Conservation (phyloP, 2,797 vertebrate species). For the Manis pentadactyla region DNA sequence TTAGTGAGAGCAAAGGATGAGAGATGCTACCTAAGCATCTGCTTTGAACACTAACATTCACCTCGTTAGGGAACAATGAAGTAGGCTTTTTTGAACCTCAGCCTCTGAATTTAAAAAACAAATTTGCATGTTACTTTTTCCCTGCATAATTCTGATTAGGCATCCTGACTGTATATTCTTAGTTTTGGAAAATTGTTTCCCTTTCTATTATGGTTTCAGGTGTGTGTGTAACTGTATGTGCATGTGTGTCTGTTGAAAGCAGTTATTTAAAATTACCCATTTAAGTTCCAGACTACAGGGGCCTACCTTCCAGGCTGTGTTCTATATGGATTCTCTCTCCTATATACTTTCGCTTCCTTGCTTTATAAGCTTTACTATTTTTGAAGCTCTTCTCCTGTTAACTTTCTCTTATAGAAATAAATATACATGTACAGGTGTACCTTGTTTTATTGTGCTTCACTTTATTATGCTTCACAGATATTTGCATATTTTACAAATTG, state of each 20-base stretch:
- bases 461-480: too few species aligned
- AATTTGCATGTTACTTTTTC: not conserved
- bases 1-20: not conserved
- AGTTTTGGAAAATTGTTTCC: not conserved
- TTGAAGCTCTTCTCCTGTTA: not conserved
- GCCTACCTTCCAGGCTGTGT: not conserved
- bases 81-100: not conserved
- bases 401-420: not conserved
- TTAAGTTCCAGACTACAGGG: not conserved
- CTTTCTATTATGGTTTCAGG: not conserved
- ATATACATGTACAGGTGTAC: not conserved
- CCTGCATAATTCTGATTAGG: not conserved
- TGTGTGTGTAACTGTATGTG: not conserved
- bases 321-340: not conserved
- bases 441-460: too few species aligned
- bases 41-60: not conserved
- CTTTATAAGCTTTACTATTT: not conserved
- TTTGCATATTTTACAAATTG: too few species aligned
- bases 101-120: slow-evolving; percentile 22
- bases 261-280: not conserved
- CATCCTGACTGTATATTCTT: not conserved
- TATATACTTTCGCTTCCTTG: not conserved
- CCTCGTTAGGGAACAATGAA: not conserved
- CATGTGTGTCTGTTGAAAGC: not conserved
- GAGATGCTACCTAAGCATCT: not conserved